Base-by-base conservation (phyloP, 2,797 vertebrate genomes). In the Coendou prehensilis region DNA sequence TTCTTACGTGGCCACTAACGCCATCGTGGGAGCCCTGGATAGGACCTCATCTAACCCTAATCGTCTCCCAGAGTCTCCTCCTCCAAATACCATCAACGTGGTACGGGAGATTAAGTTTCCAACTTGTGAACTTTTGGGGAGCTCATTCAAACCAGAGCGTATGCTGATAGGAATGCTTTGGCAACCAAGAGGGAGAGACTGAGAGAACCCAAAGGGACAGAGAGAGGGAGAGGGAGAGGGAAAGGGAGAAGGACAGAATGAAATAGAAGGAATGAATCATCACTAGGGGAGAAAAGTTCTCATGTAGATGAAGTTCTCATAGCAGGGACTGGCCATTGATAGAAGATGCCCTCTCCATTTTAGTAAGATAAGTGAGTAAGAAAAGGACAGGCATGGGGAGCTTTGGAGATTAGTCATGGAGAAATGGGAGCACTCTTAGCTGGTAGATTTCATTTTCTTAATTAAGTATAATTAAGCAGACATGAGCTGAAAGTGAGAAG, bases 391-490 rank as follows among this genome's bases (percentile, higher is more conserved):
- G 9, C 37, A 5, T 1, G 28, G 18, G 18, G 13, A 14, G 45
- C 52, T 83, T 69, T 90, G 71, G 54, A 82, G 87, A 79, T 75
- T n/a, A 80, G 45, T 81, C 84, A 78, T 52, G 73, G 73, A 87
- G 11, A 59, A 78, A 63, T 23, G 23, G 61, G 64, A 47, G 41
- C 23, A 28, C 22, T 82, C 52, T 57, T 47, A 76, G 54, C 47
- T 41, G 33, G 61, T 11, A 93, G 30, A 41, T 71, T 83, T 73
- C 23, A 63, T 76, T 88, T 95, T 89, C 69, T 89, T 50, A n/a
- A 4, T n/a, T 78, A 93, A 73, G 37, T 78, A 4, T 86, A 86
- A 94, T 64, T 63, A 67, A 54, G 71, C 57, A 86, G 81, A 61
- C 28, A 54, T 8, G 9, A 69, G 54, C 33, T 52, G 33, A 41